Conservation (phyloP, 1,140 invertebrate species). For the Trypoxylus dichotomus region DNA sequence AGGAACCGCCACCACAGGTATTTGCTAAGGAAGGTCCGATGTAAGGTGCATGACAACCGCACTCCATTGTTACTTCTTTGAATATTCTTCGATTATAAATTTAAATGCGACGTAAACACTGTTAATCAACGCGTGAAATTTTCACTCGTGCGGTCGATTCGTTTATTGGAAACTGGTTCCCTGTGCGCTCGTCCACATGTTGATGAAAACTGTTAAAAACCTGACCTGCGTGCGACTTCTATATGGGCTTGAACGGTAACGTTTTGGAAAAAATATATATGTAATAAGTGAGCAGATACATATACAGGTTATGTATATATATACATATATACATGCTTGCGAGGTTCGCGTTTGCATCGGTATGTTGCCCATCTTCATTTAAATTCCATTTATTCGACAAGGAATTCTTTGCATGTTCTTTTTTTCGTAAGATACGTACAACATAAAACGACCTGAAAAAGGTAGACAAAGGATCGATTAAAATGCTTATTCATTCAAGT, state of each 20-base stretch:
- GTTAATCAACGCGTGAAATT: neutral
- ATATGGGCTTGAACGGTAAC: neutral
- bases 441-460: too few relatives aligned
- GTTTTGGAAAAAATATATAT: neutral
- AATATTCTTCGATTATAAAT: neutral
- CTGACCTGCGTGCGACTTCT: neutral
- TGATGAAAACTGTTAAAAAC: conserved; percentile 5
- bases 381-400: too few relatives aligned
- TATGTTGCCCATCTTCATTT: too few relatives aligned
- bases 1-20: conserved; percentile 57
- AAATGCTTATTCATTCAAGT: too few relatives aligned
- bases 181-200: neutral
- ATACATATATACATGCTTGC: too few relatives aligned
- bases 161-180: conserved; percentile 11
- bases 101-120: neutral
- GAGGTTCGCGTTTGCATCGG: too few relatives aligned
- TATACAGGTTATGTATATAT: neutral
- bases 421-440: too few relatives aligned
- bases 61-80: conserved; percentile 48
- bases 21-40: conserved; percentile 57
- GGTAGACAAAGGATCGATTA: too few relatives aligned
- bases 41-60: conserved; percentile 47
- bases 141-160: neutral
- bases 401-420: too few relatives aligned
- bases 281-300: neutral